These are phyloP conservation scores for Aporophyla lueneburgensis DNA, from an alignment of 2,888 invertebrate genomes.

Conservation along the genomic window DNA sequence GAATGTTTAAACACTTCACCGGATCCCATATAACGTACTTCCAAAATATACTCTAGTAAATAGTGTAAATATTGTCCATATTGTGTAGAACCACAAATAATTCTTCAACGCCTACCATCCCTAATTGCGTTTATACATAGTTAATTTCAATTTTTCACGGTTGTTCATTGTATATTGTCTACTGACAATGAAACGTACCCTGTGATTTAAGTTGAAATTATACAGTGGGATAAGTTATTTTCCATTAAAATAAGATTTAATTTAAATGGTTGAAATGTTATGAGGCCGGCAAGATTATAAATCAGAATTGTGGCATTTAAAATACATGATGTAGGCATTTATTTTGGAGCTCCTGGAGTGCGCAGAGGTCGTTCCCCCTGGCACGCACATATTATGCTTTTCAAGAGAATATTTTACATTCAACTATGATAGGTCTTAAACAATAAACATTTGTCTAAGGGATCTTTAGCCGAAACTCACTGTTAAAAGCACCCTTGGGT, in stretches of 20 bases:
- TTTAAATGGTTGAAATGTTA: slow-evolving; percentile 36
- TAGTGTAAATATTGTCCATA: neutral
- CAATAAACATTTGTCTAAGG: slow-evolving; percentile 7
- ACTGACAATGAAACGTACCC: slow-evolving; percentile 9
- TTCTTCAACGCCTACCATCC: slow-evolving; percentile 4
- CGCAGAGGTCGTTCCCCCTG: slow-evolving; percentile 11
- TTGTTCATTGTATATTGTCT: neutral
- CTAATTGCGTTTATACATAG: slow-evolving; percentile 20
- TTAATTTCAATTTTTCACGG: slow-evolving; percentile 24
- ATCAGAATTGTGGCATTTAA: slow-evolving; percentile 30
- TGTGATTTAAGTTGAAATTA: slow-evolving; percentile 28
- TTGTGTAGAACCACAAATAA: neutral
- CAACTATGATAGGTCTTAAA: slow-evolving; percentile 6
- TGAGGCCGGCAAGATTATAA: slow-evolving; percentile 20
- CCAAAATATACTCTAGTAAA: neutral
- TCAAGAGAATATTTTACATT: slow-evolving; percentile 35
- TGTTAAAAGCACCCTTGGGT: neutral
- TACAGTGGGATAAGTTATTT: neutral
- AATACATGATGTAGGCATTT: slow-evolving; percentile 29
- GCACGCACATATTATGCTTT: slow-evolving; percentile 12
- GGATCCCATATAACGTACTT: neutral
- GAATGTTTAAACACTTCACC: neutral
- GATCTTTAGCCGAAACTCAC: neutral
- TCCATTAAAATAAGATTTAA: too few species aligned
- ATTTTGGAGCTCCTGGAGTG: slow-evolving; percentile 10